Percentiles rank a stretch among this genome's conserved stretches.
Evolutionary conservation across 2,113 vertebrate genomes (phyloP).

Genomic region (Cercocebus atys): DNA sequence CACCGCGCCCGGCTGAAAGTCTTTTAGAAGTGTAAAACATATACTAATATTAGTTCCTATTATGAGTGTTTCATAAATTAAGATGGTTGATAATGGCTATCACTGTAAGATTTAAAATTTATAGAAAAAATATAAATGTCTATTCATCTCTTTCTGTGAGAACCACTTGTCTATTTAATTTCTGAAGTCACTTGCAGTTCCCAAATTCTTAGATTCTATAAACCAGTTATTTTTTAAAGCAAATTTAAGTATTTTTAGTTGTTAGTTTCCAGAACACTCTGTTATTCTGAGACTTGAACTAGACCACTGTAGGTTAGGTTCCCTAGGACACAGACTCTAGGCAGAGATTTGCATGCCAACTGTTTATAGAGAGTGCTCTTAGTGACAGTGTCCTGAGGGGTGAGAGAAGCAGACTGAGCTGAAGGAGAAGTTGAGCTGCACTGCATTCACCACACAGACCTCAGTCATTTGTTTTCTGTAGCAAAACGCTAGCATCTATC

Average conservation of each 20-base stretch:
- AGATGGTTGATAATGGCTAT: not conserved
- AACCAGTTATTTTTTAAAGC: not conserved
- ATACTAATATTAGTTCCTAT: not conserved
- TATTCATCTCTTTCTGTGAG: not conserved
- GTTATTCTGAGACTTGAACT: not conserved
- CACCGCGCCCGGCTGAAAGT: fast-evolving
- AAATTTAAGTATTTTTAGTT: not conserved
- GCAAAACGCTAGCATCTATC: not conserved
- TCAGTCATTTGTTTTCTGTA: not conserved
- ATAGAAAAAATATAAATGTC: not conserved
- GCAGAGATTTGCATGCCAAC: not conserved
- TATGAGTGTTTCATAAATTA: not conserved
- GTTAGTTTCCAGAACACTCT: not conserved
- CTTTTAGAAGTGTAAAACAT: not conserved
- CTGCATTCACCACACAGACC: not conserved
- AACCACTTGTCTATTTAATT: not conserved
- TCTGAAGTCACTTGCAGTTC: not conserved
- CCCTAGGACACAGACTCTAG: not conserved
- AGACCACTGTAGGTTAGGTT: not conserved
- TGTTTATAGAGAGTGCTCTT: not conserved
- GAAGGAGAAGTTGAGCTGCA: not conserved
- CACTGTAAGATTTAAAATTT: not conserved
- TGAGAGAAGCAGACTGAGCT: not conserved
- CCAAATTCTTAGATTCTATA: not conserved
- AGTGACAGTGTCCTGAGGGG: no score